Evolutionary conservation across 2,888 invertebrate species (phyloP), one percentile per base, ranked within the genome.

Genomic region (Boloria selene): DNA sequence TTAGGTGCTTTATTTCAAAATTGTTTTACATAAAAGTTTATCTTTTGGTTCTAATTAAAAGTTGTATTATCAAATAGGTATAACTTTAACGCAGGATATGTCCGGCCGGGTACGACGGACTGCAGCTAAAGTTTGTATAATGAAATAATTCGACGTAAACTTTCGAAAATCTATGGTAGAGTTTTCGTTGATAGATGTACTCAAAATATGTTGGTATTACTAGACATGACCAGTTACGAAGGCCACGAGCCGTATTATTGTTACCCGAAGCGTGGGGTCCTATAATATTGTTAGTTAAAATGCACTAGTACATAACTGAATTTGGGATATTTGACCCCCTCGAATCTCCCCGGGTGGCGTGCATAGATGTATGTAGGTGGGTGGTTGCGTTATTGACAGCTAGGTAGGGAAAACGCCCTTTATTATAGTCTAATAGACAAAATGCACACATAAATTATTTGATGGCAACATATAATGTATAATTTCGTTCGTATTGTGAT

Each of bases 251-350:
- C 31, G 31, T 17, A 38, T 38, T 17, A 38, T 38, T 53, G 17
- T 53, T 53, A 38, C 31, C 38, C 6, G 17, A 13, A 17, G 38
- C 16, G 31, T 1, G 38, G 16, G 53, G 17, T 54, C 16, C 17
- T 38, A 38, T 17, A 42, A 54, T 17, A 54, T 42, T 6, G 42
- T 7, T 18, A 38, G 31, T 42, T 18, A 13, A 18, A 55, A 55
- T 55, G 54, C 54, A 26, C 44, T 14, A 4, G 7, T 18, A n/a
- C 16, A 58, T 58, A 26, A 58, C 47, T 16, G 31, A 59, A 59
- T 59, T 17, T 47, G 58, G 26, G 49, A 45, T 59, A 59, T 49
- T 49, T 17, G 45, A 49, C 58, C 22, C 31, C 17, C 31, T 13
- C 13, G 13, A 13, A 26, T 26, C 16, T 26, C 6, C 2, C 7